These are phyloP conservation scores for Sorex fumeus DNA, from an alignment of 2,113 vertebrate species.

Conservation along the genomic window DNA sequence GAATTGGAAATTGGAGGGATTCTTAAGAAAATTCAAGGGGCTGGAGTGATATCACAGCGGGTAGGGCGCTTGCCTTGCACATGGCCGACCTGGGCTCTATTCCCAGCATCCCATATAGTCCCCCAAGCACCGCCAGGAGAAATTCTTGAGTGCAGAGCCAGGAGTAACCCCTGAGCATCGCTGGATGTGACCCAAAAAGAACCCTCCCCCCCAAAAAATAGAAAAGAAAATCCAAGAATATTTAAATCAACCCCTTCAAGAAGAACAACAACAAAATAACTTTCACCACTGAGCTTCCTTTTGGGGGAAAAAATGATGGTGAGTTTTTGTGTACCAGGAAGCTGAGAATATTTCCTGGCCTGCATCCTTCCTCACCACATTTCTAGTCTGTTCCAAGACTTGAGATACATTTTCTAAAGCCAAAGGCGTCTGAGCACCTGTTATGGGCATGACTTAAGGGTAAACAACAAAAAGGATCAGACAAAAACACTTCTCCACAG, in stretches of 20 bases:
- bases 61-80: no score
- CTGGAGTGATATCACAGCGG: no score
- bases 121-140: no score
- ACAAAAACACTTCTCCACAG: no score
- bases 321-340: background rate
- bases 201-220: no score
- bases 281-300: background rate
- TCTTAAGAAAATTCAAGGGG: background rate
- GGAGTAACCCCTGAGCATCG: no score
- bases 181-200: no score
- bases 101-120: no score
- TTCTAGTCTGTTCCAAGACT: background rate
- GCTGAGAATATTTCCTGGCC: background rate
- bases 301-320: background rate
- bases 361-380: background rate
- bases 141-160: no score
- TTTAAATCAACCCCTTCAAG: background rate
- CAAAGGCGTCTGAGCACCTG: background rate
- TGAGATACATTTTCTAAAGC: background rate
- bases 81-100: no score
- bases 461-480: accelerated
- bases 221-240: background rate
- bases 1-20: background rate
- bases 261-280: background rate
- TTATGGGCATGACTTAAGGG: background rate